Conservation (phyloP, 2,888 invertebrate species). For the Octodonta nipae region DNA sequence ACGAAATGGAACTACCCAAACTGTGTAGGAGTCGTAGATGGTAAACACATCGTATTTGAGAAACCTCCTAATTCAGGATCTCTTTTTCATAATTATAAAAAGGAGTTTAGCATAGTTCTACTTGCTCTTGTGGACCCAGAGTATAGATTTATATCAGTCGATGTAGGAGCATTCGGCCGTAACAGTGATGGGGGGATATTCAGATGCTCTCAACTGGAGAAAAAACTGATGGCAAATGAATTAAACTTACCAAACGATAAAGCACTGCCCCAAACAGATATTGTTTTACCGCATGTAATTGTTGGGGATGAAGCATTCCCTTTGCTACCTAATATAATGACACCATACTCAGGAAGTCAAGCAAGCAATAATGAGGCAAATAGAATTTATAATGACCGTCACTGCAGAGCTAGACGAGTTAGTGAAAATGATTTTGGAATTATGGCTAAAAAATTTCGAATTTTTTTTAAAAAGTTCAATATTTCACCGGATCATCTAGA, state of each 20-base stretch:
- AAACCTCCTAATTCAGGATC: conserved; percentile 13
- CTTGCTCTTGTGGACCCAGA: conserved; percentile 12
- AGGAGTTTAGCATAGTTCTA: conserved; percentile 13
- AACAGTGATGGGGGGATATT: conserved; percentile 14
- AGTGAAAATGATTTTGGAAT: conserved; percentile 12
- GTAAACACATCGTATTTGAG: conserved; percentile 12
- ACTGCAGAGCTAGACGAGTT: conserved; percentile 10
- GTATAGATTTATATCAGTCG: conserved; percentile 11
- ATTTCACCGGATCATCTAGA: conserved; percentile 9
- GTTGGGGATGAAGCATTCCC: conserved; percentile 13
- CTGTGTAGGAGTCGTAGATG: too few relatives aligned
- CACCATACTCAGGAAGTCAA: conserved; percentile 14
- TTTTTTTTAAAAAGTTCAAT: too few relatives aligned
- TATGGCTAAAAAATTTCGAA: too few relatives aligned
- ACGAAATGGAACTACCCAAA: conserved; percentile 12
- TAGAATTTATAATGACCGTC: conserved; percentile 13
- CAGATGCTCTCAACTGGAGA: conserved; percentile 9
- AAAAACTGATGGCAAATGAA: conserved; percentile 5
- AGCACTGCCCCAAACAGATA: conserved; percentile 7
- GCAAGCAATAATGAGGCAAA: conserved; percentile 7
- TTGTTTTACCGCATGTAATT: conserved; percentile 11
- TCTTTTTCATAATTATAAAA: conserved; percentile 9
- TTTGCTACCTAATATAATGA: conserved; percentile 10
- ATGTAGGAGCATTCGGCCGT: conserved; percentile 12
- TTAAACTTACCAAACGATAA: conserved; percentile 10